These are phyloP conservation scores for Arctocebus calabarensis DNA, from an alignment of 2,797 vertebrate genomes.

Conservation along the genomic window DNA sequence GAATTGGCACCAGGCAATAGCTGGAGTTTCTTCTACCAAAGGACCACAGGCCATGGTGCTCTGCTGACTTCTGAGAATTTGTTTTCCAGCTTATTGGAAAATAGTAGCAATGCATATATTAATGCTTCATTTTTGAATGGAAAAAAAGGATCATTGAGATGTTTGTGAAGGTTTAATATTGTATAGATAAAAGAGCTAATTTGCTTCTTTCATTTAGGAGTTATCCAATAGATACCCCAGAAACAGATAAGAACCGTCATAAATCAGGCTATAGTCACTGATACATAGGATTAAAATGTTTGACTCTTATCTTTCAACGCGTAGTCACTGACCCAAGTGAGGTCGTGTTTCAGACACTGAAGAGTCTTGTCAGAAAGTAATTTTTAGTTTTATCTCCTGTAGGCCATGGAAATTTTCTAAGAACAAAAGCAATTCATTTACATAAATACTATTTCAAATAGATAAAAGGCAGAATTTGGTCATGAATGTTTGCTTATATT, in stretches of 20 bases:
- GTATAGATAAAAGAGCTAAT: not conserved
- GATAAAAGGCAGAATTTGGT: slow-evolving; percentile 1
- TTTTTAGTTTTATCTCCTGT: slow-evolving; percentile 37
- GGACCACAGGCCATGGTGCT: not conserved
- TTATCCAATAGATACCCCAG: not conserved
- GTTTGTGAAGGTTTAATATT: not conserved
- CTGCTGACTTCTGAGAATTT: slow-evolving; percentile 15
- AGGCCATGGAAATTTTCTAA: not conserved
- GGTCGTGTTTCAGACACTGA: not conserved
- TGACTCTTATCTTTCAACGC: not conserved
- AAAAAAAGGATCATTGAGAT: slow-evolving; percentile 34
- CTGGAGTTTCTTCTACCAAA: not conserved
- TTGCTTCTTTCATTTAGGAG: slow-evolving; percentile 6
- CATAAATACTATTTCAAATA: slow-evolving; percentile 9
- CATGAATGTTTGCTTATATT: slow-evolving; percentile 21
- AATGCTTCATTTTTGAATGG: slow-evolving; percentile 27
- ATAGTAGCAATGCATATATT: not conserved
- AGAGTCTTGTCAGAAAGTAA: slow-evolving; percentile 9
- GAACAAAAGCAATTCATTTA: slow-evolving; percentile 4
- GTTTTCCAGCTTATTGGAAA: slow-evolving; percentile 3
- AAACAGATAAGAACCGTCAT: not conserved
- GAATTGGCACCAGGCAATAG: not conserved
- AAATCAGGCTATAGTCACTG: not conserved
- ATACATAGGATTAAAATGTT: slow-evolving; percentile 26
- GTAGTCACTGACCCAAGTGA: slow-evolving; percentile 8